These are phyloP conservation scores for Drosophila tristis DNA, from an alignment of 1,140 invertebrate species.

Conservation along the genomic window DNA sequence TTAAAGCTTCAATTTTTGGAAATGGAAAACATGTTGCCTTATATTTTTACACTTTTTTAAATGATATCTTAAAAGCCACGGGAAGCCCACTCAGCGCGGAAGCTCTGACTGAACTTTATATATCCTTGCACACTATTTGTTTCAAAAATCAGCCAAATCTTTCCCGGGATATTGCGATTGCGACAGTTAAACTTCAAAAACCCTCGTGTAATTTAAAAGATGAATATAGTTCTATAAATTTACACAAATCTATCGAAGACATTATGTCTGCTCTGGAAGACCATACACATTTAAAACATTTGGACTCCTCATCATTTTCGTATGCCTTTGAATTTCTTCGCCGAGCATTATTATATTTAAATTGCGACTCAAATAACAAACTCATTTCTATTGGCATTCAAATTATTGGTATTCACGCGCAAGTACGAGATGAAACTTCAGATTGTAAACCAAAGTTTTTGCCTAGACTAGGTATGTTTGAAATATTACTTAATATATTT, in stretches of 20 bases:
- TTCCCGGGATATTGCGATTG: conserved; percentile 86
- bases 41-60: conserved; percentile 87
- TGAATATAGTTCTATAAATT: conserved; percentile 91
- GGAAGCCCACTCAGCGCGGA: conserved; percentile 90
- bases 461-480: conserved; percentile 92
- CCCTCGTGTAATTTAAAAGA: conserved; percentile 91
- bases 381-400: conserved; percentile 88
- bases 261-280: conserved; percentile 50
- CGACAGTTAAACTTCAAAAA: conserved; percentile 89
- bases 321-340: conserved; percentile 93
- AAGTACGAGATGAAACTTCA: conserved; percentile 84
- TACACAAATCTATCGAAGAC: conserved; percentile 22
- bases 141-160: conserved; percentile 43
- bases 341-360: conserved; percentile 86
- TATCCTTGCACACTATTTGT: conserved; percentile 84
- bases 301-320: conserved; percentile 89
- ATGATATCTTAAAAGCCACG: conserved; percentile 87
- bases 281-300: conserved; percentile 27
- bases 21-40: conserved; percentile 87
- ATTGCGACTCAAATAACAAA: conserved; percentile 85
- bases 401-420: conserved; percentile 88
- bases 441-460: conserved; percentile 89
- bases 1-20: conserved; percentile 87
- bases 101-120: conserved; percentile 87
- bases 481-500: conserved; percentile 92